Conservation (phyloP, 2,797 vertebrate species). For the Sternotherus odoratus region DNA sequence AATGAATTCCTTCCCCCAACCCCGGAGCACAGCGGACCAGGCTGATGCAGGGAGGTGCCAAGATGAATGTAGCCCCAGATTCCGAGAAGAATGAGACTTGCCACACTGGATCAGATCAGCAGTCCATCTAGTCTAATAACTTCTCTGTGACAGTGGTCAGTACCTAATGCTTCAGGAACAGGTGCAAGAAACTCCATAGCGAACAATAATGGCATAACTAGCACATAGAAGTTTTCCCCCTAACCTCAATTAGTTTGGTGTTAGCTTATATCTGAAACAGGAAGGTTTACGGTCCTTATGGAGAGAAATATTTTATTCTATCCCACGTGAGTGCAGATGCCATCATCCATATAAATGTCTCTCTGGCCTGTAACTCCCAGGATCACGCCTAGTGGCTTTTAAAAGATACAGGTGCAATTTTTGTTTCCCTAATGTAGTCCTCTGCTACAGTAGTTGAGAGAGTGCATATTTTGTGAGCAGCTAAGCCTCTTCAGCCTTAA, state of each 20-base stretch:
- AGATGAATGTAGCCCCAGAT: background rate
- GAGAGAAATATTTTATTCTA: background rate
- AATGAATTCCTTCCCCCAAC: background rate
- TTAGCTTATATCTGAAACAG: background rate
- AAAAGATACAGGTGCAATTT: background rate
- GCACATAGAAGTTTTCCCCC: background rate
- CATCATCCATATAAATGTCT: background rate
- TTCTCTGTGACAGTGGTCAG: background rate
- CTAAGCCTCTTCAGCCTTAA: background rate
- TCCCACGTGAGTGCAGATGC: background rate
- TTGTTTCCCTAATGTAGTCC: background rate
- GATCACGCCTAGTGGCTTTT: background rate
- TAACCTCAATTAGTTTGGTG: background rate
- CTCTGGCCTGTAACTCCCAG: background rate
- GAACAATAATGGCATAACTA: background rate
- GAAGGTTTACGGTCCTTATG: background rate
- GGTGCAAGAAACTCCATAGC: background rate
- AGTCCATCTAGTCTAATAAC: background rate
- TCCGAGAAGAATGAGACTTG: background rate
- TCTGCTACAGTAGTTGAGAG: background rate
- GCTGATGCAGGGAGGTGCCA: background rate
- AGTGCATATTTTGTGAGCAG: background rate
- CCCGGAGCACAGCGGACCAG: background rate
- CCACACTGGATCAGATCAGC: background rate
- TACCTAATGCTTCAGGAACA: background rate